phyloP scores from a whole-genome alignment of 2,113 vertebrate species.

The Okapia johnstoni region DNA sequence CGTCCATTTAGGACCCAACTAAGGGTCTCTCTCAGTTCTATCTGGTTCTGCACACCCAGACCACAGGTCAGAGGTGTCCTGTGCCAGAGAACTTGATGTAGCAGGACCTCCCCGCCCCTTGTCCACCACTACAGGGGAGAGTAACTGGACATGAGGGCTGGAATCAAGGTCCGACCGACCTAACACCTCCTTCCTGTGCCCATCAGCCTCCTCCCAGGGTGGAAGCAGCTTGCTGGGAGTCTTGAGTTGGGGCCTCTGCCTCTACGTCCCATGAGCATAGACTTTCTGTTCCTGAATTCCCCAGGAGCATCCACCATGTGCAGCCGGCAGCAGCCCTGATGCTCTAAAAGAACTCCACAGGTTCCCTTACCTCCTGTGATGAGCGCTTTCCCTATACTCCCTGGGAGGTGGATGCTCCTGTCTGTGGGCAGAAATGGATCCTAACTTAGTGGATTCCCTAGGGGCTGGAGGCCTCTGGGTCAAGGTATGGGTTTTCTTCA shows the following conservation, averaged over 20 bases:
- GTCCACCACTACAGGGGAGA: not conserved
- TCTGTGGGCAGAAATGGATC: not conserved
- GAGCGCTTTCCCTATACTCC: not conserved
- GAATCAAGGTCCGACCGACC: not conserved
- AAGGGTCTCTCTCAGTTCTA: not conserved
- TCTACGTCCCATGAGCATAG: accelerated
- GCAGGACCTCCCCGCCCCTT: accelerated
- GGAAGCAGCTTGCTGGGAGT: not conserved
- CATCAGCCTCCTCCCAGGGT: not conserved
- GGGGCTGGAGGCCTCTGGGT: not conserved
- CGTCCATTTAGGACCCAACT: not conserved
- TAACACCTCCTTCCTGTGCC: not conserved
- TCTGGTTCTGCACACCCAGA: not conserved
- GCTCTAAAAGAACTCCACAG: accelerated
- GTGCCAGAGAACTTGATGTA: too few species aligned
- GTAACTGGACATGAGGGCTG: not conserved
- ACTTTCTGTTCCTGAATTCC: not conserved
- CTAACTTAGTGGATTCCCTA: not conserved
- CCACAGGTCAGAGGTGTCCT: not conserved
- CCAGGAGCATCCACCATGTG: not conserved
- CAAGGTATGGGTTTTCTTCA: not conserved
- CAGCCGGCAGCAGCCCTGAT: not conserved
- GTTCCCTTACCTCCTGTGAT: not conserved
- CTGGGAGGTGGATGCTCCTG: not conserved
- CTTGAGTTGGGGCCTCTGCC: not conserved